Conservation (phyloP, 2,888 invertebrate species). For the Drosophila cognata region DNA sequence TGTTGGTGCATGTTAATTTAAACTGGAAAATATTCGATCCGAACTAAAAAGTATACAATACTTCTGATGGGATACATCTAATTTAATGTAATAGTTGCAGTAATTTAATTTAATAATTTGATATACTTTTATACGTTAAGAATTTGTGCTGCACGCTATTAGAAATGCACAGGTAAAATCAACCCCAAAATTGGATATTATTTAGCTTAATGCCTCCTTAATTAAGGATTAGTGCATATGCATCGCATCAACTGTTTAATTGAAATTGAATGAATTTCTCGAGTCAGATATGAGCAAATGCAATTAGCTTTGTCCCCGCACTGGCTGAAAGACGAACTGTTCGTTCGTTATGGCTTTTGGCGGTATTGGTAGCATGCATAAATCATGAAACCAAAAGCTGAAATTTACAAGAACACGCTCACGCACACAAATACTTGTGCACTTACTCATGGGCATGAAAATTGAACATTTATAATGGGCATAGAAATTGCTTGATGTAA, state of each 20-base stretch:
- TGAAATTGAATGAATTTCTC: slow-evolving; percentile 35
- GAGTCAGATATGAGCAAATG: slow-evolving; percentile 56
- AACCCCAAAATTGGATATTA: neutral
- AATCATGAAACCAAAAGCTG: slow-evolving; percentile 68
- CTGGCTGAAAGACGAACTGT: slow-evolving; percentile 9
- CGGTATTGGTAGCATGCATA: slow-evolving; percentile 57
- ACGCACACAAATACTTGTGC: slow-evolving; percentile 18
- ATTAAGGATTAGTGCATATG: slow-evolving; percentile 11
- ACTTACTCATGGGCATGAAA: slow-evolving; percentile 32
- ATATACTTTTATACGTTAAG: neutral
- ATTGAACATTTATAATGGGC: slow-evolving; percentile 63
- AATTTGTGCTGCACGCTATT: neutral
- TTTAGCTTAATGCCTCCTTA: neutral
- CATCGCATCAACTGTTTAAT: slow-evolving; percentile 38
- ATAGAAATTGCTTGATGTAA: slow-evolving; percentile 61
- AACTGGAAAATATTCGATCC: neutral
- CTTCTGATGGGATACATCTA: neutral
- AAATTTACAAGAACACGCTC: slow-evolving; percentile 57
- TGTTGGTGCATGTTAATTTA: neutral
- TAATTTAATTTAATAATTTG: neutral
- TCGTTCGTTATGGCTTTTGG: slow-evolving; percentile 35
- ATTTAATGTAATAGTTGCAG: neutral
- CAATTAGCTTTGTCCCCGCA: slow-evolving; percentile 55
- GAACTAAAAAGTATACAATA: neutral
- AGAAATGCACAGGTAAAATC: neutral